Conservation (phyloP, 2,113 vertebrate species). For the Polyodon spathula region DNA sequence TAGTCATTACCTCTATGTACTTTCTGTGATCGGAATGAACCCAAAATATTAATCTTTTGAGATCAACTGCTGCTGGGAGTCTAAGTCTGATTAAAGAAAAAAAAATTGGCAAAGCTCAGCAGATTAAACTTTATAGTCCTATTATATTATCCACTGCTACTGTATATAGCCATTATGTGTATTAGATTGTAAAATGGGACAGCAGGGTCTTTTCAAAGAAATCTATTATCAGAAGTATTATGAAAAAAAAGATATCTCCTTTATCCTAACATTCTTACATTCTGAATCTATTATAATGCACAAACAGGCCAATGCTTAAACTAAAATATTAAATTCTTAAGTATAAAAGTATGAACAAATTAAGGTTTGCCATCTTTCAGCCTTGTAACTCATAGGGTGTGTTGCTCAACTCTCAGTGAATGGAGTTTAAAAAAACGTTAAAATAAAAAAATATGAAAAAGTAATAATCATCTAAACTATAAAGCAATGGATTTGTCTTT, state of each 20-base stretch:
- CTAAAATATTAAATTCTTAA: conserved; percentile 11
- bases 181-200: conserved; percentile 24
- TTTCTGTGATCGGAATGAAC: conserved; percentile 24
- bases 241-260: no score
- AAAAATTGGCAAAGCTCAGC: neutral
- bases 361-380: neutral
- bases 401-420: conserved; percentile 23
- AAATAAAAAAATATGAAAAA: conserved; percentile 36
- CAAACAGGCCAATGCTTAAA: conserved; percentile 1
- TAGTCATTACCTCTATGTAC: conserved; percentile 28
- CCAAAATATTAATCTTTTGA: conserved; percentile 27
- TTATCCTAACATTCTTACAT: neutral
- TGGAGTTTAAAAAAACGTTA: conserved; percentile 42
- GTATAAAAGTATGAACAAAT: conserved; percentile 16
- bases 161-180: conserved; percentile 26
- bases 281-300: conserved; percentile 3
- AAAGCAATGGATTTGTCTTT: conserved; percentile 57
- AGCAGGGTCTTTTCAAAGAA: conserved; percentile 25
- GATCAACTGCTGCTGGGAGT: conserved; percentile 31
- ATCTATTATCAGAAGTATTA: conserved; percentile 22
- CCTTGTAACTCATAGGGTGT: conserved; percentile 10
- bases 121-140: conserved; percentile 1
- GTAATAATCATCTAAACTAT: conserved; percentile 42
- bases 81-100: conserved; percentile 28
- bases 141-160: conserved; percentile 30